These are phyloP conservation scores for Valencia hispanica DNA, from an alignment of 2,797 vertebrate species.

Conservation along the genomic window DNA sequence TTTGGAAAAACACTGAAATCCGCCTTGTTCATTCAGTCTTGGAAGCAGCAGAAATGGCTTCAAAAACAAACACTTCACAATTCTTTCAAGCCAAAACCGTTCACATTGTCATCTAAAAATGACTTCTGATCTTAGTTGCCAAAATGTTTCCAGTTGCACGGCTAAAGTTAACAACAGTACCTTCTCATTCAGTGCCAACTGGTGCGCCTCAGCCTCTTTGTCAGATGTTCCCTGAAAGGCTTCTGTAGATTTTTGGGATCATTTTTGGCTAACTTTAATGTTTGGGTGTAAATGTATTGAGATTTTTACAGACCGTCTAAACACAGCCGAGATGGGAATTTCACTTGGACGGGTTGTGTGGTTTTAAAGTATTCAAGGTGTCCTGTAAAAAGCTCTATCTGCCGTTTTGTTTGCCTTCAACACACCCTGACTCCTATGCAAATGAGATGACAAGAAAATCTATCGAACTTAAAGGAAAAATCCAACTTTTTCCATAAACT, in stretches of 20 bases:
- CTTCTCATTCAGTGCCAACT: constrained; percentile 9
- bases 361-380: constrained; percentile 41
- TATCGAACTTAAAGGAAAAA: constrained; percentile 59
- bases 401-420: constrained; percentile 60
- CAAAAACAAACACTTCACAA: constrained; percentile 21
- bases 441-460: constrained; percentile 53
- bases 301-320: constrained; percentile 41
- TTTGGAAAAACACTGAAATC: neutral
- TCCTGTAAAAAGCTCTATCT: constrained; percentile 43
- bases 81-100: constrained; percentile 34
- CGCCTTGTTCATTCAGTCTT: constrained; percentile 30
- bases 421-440: constrained; percentile 83
- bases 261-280: constrained; percentile 61
- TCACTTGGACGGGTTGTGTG: constrained; percentile 33
- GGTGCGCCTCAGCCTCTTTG: constrained; percentile 59
- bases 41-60: constrained; percentile 9
- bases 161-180: neutral
- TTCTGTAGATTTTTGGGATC: constrained; percentile 54
- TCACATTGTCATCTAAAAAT: constrained; percentile 31
- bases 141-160: neutral
- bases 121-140: neutral
- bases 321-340: neutral
- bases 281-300: constrained; percentile 66
- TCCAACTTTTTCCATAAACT: constrained; percentile 31
- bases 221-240: constrained; percentile 76